Base-by-base conservation (phyloP, 2,888 invertebrate genomes). In the Cheilosia soror region DNA sequence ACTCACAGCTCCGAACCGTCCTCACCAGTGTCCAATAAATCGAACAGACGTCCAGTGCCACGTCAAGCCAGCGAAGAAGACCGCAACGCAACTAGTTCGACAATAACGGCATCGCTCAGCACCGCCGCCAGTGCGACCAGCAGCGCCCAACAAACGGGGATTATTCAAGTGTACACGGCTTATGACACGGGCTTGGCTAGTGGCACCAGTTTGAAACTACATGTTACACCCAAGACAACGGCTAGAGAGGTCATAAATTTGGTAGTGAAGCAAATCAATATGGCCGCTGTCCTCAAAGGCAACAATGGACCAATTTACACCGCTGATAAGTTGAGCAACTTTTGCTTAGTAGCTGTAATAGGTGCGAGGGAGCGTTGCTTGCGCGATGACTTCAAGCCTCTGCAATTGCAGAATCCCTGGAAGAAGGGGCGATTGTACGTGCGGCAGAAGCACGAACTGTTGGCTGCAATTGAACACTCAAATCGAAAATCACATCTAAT, bases 381-480 rank as follows among this genome's bases (percentile, higher is more conserved):
- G 5, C 93, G 98, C 4, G 98, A 99, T 90, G 98, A 99, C 91
- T 99, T 98, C 91, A 96, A 97, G 89, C 98, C 98, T 0, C 93
- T 99, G 25, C 96, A 97, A 89, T 93, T 99, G 71, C 98, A 98
- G 91, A 98, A 98, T 92, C 98, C 98, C 0, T 99, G 99, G 99
- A 95, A 97, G 87, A 97, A 97, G 90, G 99, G 99, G 0, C 94
- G 98, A 77, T 93, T 99, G 83, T 98, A 97, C 92, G 98, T 99
- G 3, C 93, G 98, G 65, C 96, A 97, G 91, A 98, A 97, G 91
- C 97, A 97, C 89, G 97, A 97, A 89, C 95, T 97, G 4, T 93
- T 97, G 57, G 97, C 97, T 33, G 97, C 97, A 15, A 93, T 97
- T 40, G 97, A 97, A 90, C 97, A 97, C 92, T 97, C 97, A 89